Base-by-base conservation (phyloP, 64 coral and sea anemone species). In the Montipora capricornis region DNA sequence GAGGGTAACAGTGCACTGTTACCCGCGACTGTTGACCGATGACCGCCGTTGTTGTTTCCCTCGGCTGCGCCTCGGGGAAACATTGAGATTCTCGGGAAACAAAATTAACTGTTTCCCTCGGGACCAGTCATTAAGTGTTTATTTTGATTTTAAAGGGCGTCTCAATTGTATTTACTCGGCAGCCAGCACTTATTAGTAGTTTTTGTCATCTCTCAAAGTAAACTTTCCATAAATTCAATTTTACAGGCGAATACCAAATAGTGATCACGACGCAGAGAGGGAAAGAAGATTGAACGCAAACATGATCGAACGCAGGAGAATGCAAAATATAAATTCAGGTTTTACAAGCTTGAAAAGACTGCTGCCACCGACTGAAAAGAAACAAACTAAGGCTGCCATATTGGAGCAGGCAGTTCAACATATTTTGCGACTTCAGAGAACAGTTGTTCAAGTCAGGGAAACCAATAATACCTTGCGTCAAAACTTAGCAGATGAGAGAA, bases 311-410 rank as follows among this genome's bases (percentile, higher is more conserved):
- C 91, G 96, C 60, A 94, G 90, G 77, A 77, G 96, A 86, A 98
- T 98, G 96, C 93, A 98, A 74, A 98, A 98, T 74, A 98, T 98
- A 14, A 98, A 98, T 52, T 82, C 51, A 45, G 96, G 96, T 11
- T 98, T 98, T 68, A 84, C 90, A 8, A 94, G 90, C 8, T 71
- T 98, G 58, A 98, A 98, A 80, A 91, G 94, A 82, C 79, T 98
- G 19, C 96, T 98, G 24, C 96, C 96, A 9, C 96, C 96, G 22
- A 81, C 93, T 14, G 96, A 98, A 0, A 91, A 90, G 20, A 98
- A 98, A 73, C 96, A 92, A 15, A 98, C 93, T 7, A 98, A 98
- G 68, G 93, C 96, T 15, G 93, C 96, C 47, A 88, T 98, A 37
- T 67, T 98, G 20, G 93, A 98, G 53, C 96, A 98, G 62, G 96